These are phyloP conservation scores for Spicauda simplicius DNA, from an alignment of 2,888 invertebrate species.

Conservation along the genomic window DNA sequence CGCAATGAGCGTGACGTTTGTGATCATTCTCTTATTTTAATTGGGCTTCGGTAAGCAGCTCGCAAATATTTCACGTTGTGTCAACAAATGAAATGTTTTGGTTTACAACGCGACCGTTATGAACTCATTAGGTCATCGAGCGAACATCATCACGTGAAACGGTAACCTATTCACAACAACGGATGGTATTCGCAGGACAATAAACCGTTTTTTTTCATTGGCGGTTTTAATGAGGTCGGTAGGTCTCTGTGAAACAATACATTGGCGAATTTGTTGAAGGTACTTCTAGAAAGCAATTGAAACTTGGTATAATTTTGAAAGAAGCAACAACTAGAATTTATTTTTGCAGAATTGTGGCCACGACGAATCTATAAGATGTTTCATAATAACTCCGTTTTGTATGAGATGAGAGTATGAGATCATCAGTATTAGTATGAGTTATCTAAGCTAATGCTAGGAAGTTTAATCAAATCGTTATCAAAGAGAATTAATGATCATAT, in stretches of 20 bases:
- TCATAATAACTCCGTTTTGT: no score
- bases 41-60: neutral
- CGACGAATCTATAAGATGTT: no score
- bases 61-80: neutral
- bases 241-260: neutral
- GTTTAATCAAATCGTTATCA: no score
- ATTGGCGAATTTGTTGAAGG: no score
- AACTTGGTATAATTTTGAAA: no score
- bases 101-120: slow-evolving; percentile 24
- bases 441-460: no score
- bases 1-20: slow-evolving; percentile 7
- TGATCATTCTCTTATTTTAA: neutral
- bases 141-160: slow-evolving; percentile 9
- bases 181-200: slow-evolving; percentile 23
- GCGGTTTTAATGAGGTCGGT: neutral
- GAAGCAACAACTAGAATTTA: no score
- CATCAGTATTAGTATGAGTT: no score
- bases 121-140: slow-evolving; percentile 27
- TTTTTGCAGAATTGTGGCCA: no score
- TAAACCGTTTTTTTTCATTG: slow-evolving; percentile 1
- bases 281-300: no score
- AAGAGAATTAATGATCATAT: no score
- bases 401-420: no score
- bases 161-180: slow-evolving; percentile 17
- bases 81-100: slow-evolving; percentile 16